Evolutionary conservation across 2,888 invertebrate genomes (phyloP).

Genomic region (Actias luna): DNA sequence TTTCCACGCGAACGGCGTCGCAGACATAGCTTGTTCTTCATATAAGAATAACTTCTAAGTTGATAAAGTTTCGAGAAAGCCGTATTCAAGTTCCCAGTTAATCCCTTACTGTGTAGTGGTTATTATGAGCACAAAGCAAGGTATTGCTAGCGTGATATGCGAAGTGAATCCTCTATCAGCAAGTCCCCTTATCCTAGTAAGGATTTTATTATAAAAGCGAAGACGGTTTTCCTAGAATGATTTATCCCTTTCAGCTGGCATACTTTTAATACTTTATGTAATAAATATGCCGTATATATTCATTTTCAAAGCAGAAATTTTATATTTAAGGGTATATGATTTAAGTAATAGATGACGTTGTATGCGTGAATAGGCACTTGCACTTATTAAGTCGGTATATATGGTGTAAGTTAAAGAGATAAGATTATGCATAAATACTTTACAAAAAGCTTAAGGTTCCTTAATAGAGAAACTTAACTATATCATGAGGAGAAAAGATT

Average conservation of each 20-base stretch:
- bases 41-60: neutral
- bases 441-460: no score
- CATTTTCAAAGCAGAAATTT: neutral
- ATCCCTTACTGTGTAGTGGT: neutral
- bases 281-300: neutral
- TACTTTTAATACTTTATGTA: neutral
- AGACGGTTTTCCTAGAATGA: neutral
- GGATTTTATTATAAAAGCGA: conserved; percentile 8
- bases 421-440: no score
- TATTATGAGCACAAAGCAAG: conserved; percentile 4
- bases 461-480: no score
- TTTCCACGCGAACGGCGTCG: no score
- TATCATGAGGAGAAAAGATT: neutral
- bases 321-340: neutral
- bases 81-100: neutral
- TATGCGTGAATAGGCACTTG: no score
- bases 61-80: neutral
- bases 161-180: conserved; percentile 4
- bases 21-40: neutral
- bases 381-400: no score
- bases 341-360: no score
- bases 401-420: no score
- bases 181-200: neutral
- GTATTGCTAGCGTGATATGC: neutral
- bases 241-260: neutral